Evolutionary conservation across 2,113 vertebrate species (phyloP).

Genomic region (Phalacrocorax pelagicus): DNA sequence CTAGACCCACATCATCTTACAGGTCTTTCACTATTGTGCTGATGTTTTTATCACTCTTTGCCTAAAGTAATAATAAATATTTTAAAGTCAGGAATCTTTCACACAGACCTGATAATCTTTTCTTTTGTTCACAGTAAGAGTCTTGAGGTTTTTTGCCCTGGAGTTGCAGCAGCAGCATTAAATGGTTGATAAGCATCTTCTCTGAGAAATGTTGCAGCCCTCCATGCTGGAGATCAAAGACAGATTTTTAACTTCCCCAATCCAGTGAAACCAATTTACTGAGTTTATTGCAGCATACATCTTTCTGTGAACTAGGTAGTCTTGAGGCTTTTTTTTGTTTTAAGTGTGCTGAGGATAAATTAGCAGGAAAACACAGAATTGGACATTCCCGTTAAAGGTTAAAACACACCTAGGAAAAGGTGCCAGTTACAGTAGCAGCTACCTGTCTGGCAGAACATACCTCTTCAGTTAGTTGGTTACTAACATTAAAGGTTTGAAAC

Average conservation of each 20-base stretch:
- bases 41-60: not conserved
- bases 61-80: not conserved
- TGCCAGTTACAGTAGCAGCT: not conserved
- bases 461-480: not conserved
- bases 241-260: not conserved
- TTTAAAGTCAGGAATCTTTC: not conserved
- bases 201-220: not conserved
- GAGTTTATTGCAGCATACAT: not conserved
- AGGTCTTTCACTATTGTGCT: not conserved
- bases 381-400: not conserved
- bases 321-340: not conserved
- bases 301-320: not conserved
- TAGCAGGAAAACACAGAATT: not conserved
- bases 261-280: not conserved
- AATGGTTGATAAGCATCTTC: not conserved
- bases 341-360: not conserved
- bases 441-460: not conserved
- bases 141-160: not conserved
- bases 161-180: not conserved
- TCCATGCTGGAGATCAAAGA: not conserved
- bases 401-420: not conserved
- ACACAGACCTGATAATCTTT: not conserved
- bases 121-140: not conserved
- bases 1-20: not conserved
- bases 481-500: not conserved